phyloP scores from a whole-genome alignment of 1,140 invertebrate genomes.

The Sinonovacula constricta region DNA sequence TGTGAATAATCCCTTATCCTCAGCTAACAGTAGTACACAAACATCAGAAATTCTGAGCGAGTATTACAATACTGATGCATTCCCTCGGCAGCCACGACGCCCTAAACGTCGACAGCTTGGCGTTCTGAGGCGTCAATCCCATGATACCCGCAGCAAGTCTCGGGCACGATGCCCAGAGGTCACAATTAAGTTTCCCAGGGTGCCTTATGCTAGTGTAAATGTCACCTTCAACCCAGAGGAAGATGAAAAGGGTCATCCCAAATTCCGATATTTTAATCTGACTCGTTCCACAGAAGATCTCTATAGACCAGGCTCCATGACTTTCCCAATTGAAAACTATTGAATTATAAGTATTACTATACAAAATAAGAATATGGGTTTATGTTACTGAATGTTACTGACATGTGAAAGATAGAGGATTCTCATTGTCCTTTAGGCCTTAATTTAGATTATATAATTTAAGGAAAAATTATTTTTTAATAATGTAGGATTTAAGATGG shows the following conservation, averaged over 20 bases:
- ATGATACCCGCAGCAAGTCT: slow-evolving; percentile 44
- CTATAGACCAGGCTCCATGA: slow-evolving; percentile 42
- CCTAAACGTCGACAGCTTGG: slow-evolving; percentile 51
- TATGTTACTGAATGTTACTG: too few species aligned
- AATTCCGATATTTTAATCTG: slow-evolving; percentile 66
- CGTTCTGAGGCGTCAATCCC: slow-evolving; percentile 48
- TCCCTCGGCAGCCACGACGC: slow-evolving; percentile 56
- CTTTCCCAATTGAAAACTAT: slow-evolving; percentile 45
- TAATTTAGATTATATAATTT: too few species aligned
- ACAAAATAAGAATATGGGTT: too few species aligned
- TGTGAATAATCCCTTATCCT: slow-evolving; percentile 50
- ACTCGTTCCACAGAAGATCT: slow-evolving; percentile 57
- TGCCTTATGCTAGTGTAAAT: slow-evolving; percentile 69
- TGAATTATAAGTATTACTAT: too few species aligned
- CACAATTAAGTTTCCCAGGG: slow-evolving; percentile 64
- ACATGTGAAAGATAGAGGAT: too few species aligned
- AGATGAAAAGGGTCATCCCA: slow-evolving; percentile 60
- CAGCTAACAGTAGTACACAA: slow-evolving; percentile 40
- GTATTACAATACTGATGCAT: slow-evolving; percentile 60
- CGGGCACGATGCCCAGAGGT: slow-evolving; percentile 56
- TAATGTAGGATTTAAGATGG: too few species aligned
- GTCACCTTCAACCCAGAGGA: slow-evolving; percentile 60
- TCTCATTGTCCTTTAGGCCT: too few species aligned
- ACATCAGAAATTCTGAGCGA: slow-evolving; percentile 41
- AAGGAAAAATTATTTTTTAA: too few species aligned